Evolutionary conservation across 1,140 invertebrate species (phyloP), one percentile per base, ranked within the genome.

Genomic region (Pseudomyrmex pallidus): DNA sequence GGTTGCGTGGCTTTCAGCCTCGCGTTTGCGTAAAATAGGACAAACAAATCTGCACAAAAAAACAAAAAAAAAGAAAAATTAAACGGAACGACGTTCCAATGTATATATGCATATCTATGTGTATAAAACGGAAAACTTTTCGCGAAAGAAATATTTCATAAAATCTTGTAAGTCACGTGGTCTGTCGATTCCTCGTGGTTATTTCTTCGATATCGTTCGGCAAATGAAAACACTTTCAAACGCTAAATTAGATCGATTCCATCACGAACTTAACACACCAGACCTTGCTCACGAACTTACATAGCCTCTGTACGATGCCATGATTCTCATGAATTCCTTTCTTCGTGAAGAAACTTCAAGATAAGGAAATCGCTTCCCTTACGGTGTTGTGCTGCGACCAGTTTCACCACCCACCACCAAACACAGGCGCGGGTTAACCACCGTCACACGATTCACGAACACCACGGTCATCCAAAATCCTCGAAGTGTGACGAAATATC

Each of bases 301-400:
- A 66, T 94, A 94, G 91, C 90, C 93, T 82, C 92, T 93, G 84
- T 92, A 94, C 70, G 93, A 93, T 25, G 93, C 90, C 93, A 94
- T 94, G 48, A 68, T 70, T 20, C 63, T 76, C 35, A 35, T 35
- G n/a, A 17, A 7, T 61, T 67, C 54, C 50, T 67, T 35, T 35
- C 48, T 85, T 80, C 46, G 17, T 57, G 20, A 76, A 48, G 52
- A 70, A 86, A 15, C 56, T 56, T 9, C 13, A 52, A 54, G 46
- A 67, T 46, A 52, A 72, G 15, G 52, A 52, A 74, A 59, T 52
- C 20, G 17, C 5, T 15, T 68, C 20, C 35, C 2, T 3, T 9
- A 61, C 54, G 44, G 46, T 67, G 80, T 80, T 87, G 35, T 82
- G 22, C 54, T 82, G 54, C 64, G 83, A 48, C 44, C 59, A 48